phyloP scores from a whole-genome alignment of 2,113 vertebrate species.

The Bucco capensis region DNA sequence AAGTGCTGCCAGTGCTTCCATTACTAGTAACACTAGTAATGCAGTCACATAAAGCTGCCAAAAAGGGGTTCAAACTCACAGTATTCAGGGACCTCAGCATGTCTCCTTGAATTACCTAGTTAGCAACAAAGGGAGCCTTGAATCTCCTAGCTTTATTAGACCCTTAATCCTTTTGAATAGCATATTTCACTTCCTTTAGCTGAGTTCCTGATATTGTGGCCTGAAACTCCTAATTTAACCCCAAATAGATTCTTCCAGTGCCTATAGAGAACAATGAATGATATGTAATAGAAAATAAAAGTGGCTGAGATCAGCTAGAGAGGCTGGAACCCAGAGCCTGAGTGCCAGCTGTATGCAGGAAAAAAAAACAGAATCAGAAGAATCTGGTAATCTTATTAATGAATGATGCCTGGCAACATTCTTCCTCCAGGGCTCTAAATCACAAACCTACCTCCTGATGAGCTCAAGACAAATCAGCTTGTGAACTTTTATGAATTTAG shows the following conservation, averaged over 20 bases:
- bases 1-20: neutral
- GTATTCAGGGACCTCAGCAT: neutral
- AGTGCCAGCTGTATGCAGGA: neutral
- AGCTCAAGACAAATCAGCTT: neutral
- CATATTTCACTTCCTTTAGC: neutral
- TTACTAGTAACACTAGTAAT: neutral
- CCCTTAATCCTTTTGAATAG: neutral
- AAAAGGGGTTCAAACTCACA: neutral
- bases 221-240: neutral
- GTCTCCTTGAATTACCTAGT: neutral
- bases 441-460: neutral
- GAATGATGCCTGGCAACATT: neutral
- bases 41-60: neutral
- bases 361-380: neutral
- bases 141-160: neutral
- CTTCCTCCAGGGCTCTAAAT: neutral
- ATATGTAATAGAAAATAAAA: neutral
- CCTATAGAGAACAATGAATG: neutral
- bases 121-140: neutral
- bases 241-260: neutral
- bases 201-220: neutral
- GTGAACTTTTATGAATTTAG: neutral
- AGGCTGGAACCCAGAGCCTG: neutral
- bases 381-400: neutral
- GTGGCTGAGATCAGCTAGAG: neutral